Evolutionary conservation across 2,797 vertebrate species (phyloP).

Genomic region (Sebastes hubbsi): DNA sequence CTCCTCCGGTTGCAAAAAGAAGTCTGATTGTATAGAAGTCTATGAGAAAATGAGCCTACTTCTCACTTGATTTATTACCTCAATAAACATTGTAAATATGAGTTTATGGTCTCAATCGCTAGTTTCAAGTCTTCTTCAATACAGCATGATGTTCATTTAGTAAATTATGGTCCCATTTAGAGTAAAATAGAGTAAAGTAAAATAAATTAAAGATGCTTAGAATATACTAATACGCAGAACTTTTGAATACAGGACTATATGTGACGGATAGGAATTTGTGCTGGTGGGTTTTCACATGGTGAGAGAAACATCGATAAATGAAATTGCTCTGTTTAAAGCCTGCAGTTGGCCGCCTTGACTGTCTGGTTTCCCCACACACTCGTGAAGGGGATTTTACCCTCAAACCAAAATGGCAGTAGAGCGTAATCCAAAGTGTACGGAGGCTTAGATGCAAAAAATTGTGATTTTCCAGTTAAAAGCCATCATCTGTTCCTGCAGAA

Average conservation of each 20-base stretch:
- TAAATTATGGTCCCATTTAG: no score
- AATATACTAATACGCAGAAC: not conserved
- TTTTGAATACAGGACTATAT: not conserved
- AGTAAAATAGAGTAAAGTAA: no score
- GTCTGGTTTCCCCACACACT: not conserved
- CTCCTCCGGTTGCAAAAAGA: no score
- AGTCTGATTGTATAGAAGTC: no score
- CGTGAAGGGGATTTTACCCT: not conserved
- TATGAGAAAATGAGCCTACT: no score
- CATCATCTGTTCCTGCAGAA: slow-evolving; percentile 10
- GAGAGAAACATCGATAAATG: not conserved
- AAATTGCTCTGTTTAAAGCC: not conserved
- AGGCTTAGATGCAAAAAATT: slow-evolving; percentile 1
- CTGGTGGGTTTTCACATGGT: not conserved
- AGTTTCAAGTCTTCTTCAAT: no score
- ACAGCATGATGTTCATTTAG: no score
- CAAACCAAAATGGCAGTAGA: not conserved
- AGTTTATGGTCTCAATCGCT: no score
- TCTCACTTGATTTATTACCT: no score
- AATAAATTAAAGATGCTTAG: not conserved
- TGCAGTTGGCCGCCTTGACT: not conserved
- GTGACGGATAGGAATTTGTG: not conserved
- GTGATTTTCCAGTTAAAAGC: slow-evolving; percentile 27
- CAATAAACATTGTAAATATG: no score
- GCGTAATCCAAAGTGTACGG: slow-evolving; percentile 2